These are phyloP conservation scores for Pseudoips prasinana DNA, from an alignment of 2,888 invertebrate genomes.

Conservation along the genomic window DNA sequence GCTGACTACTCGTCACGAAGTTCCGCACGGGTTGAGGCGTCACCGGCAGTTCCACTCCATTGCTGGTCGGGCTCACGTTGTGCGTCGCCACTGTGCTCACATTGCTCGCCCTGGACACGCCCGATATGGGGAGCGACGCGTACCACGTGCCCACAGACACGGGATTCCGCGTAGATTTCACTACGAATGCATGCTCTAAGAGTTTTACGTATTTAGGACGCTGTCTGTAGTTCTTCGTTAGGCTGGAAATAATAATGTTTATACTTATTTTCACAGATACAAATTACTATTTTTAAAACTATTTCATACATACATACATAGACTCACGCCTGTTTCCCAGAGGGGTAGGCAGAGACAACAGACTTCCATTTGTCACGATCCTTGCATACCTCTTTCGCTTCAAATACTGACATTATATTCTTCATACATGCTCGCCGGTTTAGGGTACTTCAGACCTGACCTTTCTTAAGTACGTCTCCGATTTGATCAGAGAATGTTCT, in stretches of 20 bases:
- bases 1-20: conserved; percentile 62
- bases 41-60: conserved; percentile 47
- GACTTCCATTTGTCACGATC: too few species aligned
- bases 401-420: too few species aligned
- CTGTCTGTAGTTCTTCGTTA: conserved; percentile 95
- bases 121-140: conserved; percentile 75
- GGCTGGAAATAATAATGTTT: conserved; percentile 77
- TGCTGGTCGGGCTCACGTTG: conserved; percentile 23
- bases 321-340: too few species aligned
- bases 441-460: too few species aligned
- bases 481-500: too few species aligned
- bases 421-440: too few species aligned
- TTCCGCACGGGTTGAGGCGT: conserved; percentile 68
- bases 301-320: too few species aligned
- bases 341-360: too few species aligned
- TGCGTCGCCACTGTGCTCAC: conserved; percentile 11
- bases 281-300: too few species aligned
- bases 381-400: too few species aligned
- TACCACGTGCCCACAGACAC: conserved; percentile 94
- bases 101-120: conserved; percentile 39
- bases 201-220: conserved; percentile 97
- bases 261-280: too few species aligned
- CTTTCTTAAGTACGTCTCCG: too few species aligned
- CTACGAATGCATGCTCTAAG: conserved; percentile 93
- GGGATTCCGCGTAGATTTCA: conserved; percentile 86